Evolutionary conservation across 2,113 vertebrate species (phyloP).

Genomic region (Physeter macrocephalus): DNA sequence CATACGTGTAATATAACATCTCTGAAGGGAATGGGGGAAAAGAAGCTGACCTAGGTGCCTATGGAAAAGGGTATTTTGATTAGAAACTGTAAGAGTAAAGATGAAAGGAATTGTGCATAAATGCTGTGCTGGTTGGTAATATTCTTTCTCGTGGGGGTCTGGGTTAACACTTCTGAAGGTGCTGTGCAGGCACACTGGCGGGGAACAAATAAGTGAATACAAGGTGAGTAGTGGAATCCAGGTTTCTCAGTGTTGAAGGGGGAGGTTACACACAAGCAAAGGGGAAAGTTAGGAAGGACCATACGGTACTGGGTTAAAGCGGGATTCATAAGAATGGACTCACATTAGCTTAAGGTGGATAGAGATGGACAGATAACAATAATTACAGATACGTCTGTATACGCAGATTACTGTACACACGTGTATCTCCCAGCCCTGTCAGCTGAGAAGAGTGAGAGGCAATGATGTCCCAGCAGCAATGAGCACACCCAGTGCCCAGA

Average conservation of each 20-base stretch:
- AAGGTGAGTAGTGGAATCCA: rapidly evolving
- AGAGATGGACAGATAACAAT: rapidly evolving
- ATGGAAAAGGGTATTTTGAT: rapidly evolving
- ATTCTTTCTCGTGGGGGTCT: rapidly evolving
- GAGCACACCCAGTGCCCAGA: rapidly evolving
- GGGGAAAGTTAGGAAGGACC: rapidly evolving
- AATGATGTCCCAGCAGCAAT: rapidly evolving
- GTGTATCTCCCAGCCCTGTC: rapidly evolving
- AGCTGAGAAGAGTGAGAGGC: rapidly evolving
- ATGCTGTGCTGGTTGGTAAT: rapidly evolving
- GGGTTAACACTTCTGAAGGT: rapidly evolving
- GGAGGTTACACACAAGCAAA: rapidly evolving
- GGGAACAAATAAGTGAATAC: rapidly evolving
- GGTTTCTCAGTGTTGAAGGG: rapidly evolving
- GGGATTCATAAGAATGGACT: rapidly evolving
- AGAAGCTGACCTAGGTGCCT: neutral
- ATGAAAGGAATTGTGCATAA: rapidly evolving
- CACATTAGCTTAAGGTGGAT: rapidly evolving
- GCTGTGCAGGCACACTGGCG: rapidly evolving
- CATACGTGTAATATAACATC: rapidly evolving
- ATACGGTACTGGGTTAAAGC: rapidly evolving
- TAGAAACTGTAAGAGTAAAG: rapidly evolving
- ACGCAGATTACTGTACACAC: rapidly evolving
- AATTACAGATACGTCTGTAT: rapidly evolving
- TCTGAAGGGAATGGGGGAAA: rapidly evolving